A percentile compares a stretch with the other conserved stretches of the same genome.
Conservation (phyloP, 2,797 vertebrate genomes). For the Rhinichthys osculus region DNA sequence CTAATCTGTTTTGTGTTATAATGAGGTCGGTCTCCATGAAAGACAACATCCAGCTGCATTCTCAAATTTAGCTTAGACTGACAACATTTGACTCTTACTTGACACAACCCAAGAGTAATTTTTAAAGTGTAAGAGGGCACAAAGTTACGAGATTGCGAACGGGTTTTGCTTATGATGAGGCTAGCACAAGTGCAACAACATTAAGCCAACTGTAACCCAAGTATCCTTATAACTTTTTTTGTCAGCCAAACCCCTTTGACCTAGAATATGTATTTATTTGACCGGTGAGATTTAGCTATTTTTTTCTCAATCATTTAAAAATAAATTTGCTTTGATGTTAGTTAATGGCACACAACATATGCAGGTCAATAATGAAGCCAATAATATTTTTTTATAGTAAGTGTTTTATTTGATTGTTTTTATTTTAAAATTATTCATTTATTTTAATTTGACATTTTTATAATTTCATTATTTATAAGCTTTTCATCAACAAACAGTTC, state of each 20-base stretch:
- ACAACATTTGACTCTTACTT: neutral
- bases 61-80: neutral
- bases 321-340: neutral
- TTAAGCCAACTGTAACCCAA: neutral
- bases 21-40: neutral
- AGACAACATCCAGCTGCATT: constrained; percentile 12
- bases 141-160: neutral
- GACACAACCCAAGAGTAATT: neutral
- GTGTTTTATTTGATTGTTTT: no score
- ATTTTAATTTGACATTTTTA: no score
- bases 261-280: neutral
- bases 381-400: no score
- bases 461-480: no score
- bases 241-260: neutral
- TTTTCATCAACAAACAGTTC: no score
- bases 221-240: neutral
- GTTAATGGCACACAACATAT: neutral
- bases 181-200: neutral
- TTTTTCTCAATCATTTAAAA: neutral
- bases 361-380: neutral
- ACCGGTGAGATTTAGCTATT: neutral
- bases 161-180: neutral
- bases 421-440: no score
- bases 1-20: neutral
- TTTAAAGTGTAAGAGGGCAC: neutral